phyloP scores from a whole-genome alignment of 2,888 invertebrate genomes.

The Nemurella pictetii region DNA sequence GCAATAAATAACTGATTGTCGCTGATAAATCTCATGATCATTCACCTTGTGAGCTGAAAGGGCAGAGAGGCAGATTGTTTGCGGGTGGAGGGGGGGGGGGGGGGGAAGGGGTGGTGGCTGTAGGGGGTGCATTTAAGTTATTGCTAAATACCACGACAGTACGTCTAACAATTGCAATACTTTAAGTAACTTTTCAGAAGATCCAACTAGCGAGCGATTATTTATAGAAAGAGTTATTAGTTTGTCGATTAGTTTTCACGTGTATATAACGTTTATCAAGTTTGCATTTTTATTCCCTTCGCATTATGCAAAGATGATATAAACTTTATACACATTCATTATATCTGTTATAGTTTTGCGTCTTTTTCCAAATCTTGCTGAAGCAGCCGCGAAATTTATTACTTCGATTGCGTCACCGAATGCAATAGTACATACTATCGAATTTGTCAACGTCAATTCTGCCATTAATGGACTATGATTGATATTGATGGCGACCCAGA shows the following conservation, averaged over 20 bases:
- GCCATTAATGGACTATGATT: not conserved
- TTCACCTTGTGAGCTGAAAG: not conserved
- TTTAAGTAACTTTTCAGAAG: not conserved
- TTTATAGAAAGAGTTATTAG: not conserved
- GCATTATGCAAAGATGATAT: not conserved
- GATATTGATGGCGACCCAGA: conserved; percentile 1
- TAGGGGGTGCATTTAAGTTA: not conserved
- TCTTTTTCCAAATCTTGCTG: not conserved
- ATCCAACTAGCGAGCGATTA: not conserved
- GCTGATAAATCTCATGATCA: not conserved
- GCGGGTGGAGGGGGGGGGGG: not conserved
- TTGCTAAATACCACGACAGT: not conserved
- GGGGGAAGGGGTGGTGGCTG: not conserved
- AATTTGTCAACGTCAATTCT: conserved; percentile 18
- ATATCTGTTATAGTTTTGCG: not conserved
- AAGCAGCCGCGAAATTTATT: not conserved
- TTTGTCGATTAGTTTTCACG: not conserved
- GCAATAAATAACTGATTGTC: not conserved
- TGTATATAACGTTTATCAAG: not conserved
- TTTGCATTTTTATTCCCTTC: not conserved
- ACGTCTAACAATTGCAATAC: not conserved
- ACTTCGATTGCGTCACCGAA: not conserved
- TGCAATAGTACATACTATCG: not conserved
- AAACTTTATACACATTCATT: not conserved
- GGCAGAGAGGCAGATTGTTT: not conserved